Conservation (phyloP, 2,113 vertebrate genomes). For the Lethenteron reissneri region DNA sequence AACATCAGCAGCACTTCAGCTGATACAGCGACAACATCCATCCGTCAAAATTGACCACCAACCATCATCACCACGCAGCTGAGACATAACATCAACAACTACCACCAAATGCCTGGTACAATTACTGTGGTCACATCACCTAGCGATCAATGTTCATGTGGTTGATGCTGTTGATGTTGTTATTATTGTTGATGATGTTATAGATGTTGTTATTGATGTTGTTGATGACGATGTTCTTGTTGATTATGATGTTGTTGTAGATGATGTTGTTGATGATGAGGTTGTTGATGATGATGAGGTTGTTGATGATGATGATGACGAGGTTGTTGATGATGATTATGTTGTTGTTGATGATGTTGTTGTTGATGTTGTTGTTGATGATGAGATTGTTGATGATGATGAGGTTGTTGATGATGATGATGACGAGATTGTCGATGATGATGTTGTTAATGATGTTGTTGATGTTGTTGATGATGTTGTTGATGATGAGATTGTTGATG, state of each 20-base stretch:
- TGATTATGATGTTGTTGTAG: background rate
- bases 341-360: background rate
- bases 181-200: background rate
- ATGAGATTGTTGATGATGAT: background rate
- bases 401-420: background rate
- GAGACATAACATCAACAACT: no score
- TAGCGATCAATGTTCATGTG: no score
- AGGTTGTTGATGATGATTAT: background rate
- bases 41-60: no score
- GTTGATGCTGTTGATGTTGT: background rate
- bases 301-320: background rate
- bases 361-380: background rate
- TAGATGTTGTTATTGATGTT: background rate
- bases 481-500: background rate
- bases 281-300: background rate
- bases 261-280: conserved; percentile 1
- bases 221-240: background rate
- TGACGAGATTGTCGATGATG: background rate
- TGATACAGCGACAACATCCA: no score
- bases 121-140: no score
- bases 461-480: background rate
- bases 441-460: background rate
- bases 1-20: no score
- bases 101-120: no score
- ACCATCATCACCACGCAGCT: no score